Conservation (phyloP, 2,797 vertebrate genomes). For the Urosaurus nigricauda region DNA sequence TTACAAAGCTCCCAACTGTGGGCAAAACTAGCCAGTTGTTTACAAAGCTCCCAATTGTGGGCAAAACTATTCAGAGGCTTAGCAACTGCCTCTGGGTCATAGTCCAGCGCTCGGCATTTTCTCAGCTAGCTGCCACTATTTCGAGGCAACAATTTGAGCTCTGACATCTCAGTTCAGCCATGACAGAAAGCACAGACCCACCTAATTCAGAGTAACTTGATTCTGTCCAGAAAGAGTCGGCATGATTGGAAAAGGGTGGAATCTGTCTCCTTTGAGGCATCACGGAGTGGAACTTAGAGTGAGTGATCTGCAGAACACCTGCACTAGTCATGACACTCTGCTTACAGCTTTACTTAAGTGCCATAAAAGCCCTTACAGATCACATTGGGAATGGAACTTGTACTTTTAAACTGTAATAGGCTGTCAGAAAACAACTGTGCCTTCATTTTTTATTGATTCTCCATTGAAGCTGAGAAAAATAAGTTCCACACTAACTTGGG, state of each 20-base stretch:
- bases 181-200: constrained; percentile 55
- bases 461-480: background rate
- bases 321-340: constrained; percentile 26
- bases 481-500: background rate
- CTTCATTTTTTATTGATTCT: constrained; percentile 10
- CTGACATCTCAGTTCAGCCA: constrained; percentile 44
- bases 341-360: constrained; percentile 51
- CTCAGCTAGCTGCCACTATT: constrained; percentile 28
- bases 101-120: constrained; percentile 7
- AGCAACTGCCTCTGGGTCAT: background rate
- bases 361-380: constrained; percentile 36
- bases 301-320: constrained; percentile 46
- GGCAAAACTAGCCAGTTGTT: constrained; percentile 11
- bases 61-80: background rate
- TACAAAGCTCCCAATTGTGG: constrained; percentile 12
- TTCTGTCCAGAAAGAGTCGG: constrained; percentile 44
- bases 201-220: constrained; percentile 58
- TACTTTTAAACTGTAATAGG: constrained; percentile 30
- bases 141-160: constrained; percentile 44
- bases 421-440: background rate
- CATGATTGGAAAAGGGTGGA: constrained; percentile 45
- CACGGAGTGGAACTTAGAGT: constrained; percentile 38
- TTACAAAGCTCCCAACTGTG: constrained; percentile 21
- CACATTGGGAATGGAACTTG: constrained; percentile 30
- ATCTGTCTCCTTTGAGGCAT: constrained; percentile 53